Conservation (phyloP, 2,888 invertebrate genomes). For the Branchinecta sandiegonensis region DNA sequence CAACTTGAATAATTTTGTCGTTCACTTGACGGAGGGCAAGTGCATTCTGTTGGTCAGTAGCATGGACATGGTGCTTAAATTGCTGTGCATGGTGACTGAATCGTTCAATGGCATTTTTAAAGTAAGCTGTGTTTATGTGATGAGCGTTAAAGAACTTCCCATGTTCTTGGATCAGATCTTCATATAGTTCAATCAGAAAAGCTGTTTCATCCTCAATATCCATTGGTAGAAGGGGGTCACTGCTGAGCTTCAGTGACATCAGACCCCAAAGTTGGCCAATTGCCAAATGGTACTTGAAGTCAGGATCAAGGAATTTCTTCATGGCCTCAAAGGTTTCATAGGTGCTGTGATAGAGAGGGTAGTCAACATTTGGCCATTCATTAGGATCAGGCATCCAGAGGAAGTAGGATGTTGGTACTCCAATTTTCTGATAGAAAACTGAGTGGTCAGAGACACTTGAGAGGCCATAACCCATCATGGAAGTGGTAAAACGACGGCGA, state of each 20-base stretch:
- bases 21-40: constrained; percentile 22
- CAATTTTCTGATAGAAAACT: constrained; percentile 26
- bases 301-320: constrained; percentile 31
- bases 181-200: constrained; percentile 23
- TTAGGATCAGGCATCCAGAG: constrained; percentile 24
- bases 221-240: constrained; percentile 24
- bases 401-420: constrained; percentile 25
- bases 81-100: constrained; percentile 21
- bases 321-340: constrained; percentile 33
- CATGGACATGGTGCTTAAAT: constrained; percentile 17
- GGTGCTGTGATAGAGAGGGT: constrained; percentile 34
- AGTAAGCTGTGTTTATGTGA: constrained; percentile 23
- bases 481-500: constrained; percentile 22
- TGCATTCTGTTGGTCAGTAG: constrained; percentile 12
- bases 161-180: constrained; percentile 24
- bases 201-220: constrained; percentile 23
- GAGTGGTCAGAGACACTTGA: constrained; percentile 26
- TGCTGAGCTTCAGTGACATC: constrained; percentile 25
- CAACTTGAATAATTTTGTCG: constrained; percentile 22
- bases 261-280: constrained; percentile 26
- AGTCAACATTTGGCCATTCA: constrained; percentile 27
- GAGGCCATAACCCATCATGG: constrained; percentile 25
- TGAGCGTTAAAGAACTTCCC: constrained; percentile 20
- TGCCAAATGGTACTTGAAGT: constrained; percentile 30
- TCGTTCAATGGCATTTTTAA: constrained; percentile 22